Percentiles rank a stretch among this genome's conserved stretches.
Evolutionary conservation across 2,797 vertebrate species (phyloP).

Genomic region (Paratrypauchen microcephalus): DNA sequence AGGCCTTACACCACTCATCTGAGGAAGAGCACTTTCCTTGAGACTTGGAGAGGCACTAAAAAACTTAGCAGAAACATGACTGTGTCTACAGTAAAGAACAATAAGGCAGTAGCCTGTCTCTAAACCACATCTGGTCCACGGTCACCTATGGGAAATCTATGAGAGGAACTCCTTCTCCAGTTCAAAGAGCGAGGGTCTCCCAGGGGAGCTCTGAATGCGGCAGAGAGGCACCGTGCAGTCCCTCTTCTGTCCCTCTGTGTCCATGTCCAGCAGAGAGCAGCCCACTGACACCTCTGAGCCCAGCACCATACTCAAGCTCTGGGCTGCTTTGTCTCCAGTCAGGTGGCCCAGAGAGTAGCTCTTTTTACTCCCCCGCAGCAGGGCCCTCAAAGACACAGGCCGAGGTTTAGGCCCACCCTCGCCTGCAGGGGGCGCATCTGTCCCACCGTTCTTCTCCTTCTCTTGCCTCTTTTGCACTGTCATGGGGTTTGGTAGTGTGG

Average conservation of each 20-base stretch:
- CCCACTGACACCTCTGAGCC: conserved; percentile 72
- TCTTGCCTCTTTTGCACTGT: conserved; percentile 37
- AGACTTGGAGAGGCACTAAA: conserved; percentile 25
- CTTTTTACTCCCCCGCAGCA: conserved; percentile 79
- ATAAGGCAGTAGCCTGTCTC: conserved; percentile 43
- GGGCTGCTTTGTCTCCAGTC: conserved; percentile 66
- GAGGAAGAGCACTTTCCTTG: conserved; percentile 18
- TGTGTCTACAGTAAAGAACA: conserved; percentile 21
- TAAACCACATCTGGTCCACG: conserved; percentile 20
- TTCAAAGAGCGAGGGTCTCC: conserved; percentile 80
- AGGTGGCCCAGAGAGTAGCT: conserved; percentile 77
- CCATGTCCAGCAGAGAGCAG: conserved; percentile 85
- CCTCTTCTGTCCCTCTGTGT: conserved; percentile 86
- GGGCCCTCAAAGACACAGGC: conserved; percentile 78
- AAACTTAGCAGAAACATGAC: conserved; percentile 25
- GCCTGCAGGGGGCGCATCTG: conserved; percentile 35
- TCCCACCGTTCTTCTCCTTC: conserved; percentile 38
- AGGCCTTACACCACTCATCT: conserved; percentile 3
- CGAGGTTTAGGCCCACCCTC: conserved; percentile 71
- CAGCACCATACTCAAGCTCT: conserved; percentile 67
- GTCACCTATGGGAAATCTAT: conserved; percentile 49
- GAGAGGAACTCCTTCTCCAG: conserved; percentile 91
- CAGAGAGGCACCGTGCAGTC: conserved; percentile 89
- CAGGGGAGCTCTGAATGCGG: conserved; percentile 81
- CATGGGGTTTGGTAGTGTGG: conserved; percentile 49